Base-by-base conservation (phyloP, 2,888 invertebrate species). In the Hymenopus coronatus region DNA sequence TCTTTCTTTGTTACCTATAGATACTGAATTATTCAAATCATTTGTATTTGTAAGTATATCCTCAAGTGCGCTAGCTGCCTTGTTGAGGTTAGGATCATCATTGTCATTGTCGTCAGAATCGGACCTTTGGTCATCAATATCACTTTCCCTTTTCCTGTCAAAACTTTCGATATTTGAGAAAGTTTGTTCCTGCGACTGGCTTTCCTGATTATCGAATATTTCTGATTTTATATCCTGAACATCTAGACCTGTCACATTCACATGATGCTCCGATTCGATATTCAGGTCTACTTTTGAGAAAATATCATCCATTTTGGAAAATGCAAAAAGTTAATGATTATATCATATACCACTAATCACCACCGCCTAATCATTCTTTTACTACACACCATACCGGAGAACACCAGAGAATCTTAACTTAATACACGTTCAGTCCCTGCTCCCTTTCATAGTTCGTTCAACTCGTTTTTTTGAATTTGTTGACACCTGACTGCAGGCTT, bases 21-120 rank as follows among this genome's bases (percentile, higher is more conserved):
- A 87, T 40, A 88, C 14, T 81, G 82, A 82, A 83, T 28, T 82
- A 33, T 85, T 54, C 28, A 85, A 88, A 14, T 88, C 86, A 54
- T 88, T 86, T 28, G 83, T 28, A 88, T 85, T 89, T 28, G 88
- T 90, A 81, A 90, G 88, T 33, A 90, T 90, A 87, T 90, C 90
- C 70, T 90, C 90, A 25, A 90, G 89, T 33, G 88, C 89, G 85
- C 86, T 89, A 27, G 89, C 90, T 82, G 89, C 89, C 28, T 88
- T 88, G 83, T 81, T 83, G 28, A 89, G 83, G 28, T 89, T 88
- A 28, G 87, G 46, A 82, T 89, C 89, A 7, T 90, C 90, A 85
- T 89, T 87, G 83, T 90, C 89, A 40, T n/a, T n/a, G n/a, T n/a
- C n/a, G 82, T 90, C 90, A 14, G 90, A 89, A 85, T 90, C 90